phyloP scores from a whole-genome alignment of 2,888 invertebrate species.

The Venusia cambrica region DNA sequence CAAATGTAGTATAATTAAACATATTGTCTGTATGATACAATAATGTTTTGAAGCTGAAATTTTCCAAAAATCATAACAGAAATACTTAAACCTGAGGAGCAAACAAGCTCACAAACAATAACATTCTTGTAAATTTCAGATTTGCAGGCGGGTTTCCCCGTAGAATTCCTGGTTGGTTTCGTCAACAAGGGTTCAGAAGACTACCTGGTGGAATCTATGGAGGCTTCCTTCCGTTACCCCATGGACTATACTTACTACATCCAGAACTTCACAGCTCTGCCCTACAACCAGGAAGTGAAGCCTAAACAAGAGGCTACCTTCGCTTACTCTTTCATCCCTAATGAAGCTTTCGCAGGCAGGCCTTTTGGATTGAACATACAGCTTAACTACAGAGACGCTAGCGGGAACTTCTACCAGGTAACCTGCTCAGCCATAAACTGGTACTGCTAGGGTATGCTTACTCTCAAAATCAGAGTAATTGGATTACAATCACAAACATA shows the following conservation, averaged over 20 bases:
- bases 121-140: constrained; percentile 85
- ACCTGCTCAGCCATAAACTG: constrained; percentile 3
- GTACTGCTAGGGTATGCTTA: no score
- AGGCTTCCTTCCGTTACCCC: constrained; percentile 99
- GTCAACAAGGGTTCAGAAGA: constrained; percentile 95
- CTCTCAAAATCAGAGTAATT: no score
- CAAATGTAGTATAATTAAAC: no score
- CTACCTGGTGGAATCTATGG: constrained; percentile 94
- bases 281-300: constrained; percentile 93
- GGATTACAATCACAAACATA: no score
- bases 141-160: constrained; percentile 94
- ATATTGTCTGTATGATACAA: no score
- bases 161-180: constrained; percentile 98
- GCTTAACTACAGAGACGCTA: constrained; percentile 92
- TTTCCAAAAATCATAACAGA: no score
- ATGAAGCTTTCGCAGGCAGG: constrained; percentile 97
- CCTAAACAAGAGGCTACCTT: constrained; percentile 96
- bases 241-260: constrained; percentile 99
- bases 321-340: constrained; percentile 96
- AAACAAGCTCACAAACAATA: constrained; percentile 1
- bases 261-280: constrained; percentile 97
- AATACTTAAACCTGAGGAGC: no score
- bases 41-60: no score
- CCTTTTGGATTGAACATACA: constrained; percentile 98
- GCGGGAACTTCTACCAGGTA: constrained; percentile 82